Conservation (phyloP, 2,888 invertebrate species). For the Drosophila pullipes region DNA sequence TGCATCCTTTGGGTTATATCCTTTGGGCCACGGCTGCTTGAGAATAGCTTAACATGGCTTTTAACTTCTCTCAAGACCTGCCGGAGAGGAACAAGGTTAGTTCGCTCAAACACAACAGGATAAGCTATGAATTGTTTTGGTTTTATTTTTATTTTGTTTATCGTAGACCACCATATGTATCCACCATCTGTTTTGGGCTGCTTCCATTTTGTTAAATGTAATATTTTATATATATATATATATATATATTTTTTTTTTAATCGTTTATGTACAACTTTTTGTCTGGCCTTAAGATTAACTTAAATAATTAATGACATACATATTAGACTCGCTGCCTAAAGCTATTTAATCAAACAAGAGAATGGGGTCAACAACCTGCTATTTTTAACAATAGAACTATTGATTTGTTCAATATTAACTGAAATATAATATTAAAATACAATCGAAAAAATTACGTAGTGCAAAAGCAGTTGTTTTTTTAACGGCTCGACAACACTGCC, state of each 20-base stretch:
- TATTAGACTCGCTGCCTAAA: conserved; percentile 19
- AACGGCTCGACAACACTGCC: conserved; percentile 52
- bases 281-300: conserved; percentile 56
- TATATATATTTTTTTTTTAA: conserved; percentile 1
- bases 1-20: conserved; percentile 60
- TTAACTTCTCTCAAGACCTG: conserved; percentile 85
- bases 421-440: neutral
- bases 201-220: conserved; percentile 29
- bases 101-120: conserved; percentile 86
- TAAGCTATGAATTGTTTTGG: conserved; percentile 73
- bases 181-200: conserved; percentile 34
- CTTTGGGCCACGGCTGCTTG: conserved; percentile 70
- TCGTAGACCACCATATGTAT: conserved; percentile 42
- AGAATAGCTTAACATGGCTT: conserved; percentile 77
- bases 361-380: conserved; percentile 9
- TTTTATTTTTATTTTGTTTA: conserved; percentile 53
- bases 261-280: conserved; percentile 39
- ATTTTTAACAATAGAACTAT: neutral
- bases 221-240: conserved; percentile 5
- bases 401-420: neutral
- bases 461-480: conserved; percentile 17
- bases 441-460: neutral
- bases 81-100: conserved; percentile 87
- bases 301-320: conserved; percentile 37
- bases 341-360: conserved; percentile 12